Percentiles rank a stretch among this genome's conserved stretches.
These are phyloP conservation scores for Sycophila sp. DNA, from an alignment of 1,140 invertebrate genomes.

Conservation along the genomic window DNA sequence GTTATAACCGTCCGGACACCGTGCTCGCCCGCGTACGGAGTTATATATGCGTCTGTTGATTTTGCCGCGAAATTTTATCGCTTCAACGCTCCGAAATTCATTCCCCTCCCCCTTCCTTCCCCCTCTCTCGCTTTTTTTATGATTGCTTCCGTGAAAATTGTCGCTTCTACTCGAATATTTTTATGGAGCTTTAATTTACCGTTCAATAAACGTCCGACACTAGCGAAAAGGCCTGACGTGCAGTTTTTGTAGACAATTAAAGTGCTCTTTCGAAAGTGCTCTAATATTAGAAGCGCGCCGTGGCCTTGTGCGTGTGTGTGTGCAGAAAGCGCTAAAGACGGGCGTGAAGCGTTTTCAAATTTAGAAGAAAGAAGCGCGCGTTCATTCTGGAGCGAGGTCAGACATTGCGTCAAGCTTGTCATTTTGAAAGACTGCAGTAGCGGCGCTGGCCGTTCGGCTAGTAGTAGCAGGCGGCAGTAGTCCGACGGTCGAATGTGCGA, in stretches of 20 bases:
- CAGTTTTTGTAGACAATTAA: too few relatives aligned
- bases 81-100: neutral
- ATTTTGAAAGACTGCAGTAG: constrained; percentile 49
- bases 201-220: too few relatives aligned
- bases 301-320: too few relatives aligned
- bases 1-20: neutral
- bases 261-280: too few relatives aligned
- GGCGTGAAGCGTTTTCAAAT: constrained; percentile 3
- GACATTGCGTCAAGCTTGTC: constrained; percentile 40
- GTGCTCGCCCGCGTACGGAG: too few relatives aligned
- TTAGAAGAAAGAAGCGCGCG: constrained; percentile 12
- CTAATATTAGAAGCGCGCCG: too few relatives aligned
- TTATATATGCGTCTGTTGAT: constrained; percentile 19
- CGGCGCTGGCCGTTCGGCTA: neutral
- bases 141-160: neutral
- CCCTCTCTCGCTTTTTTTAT: too few relatives aligned
- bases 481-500: constrained; percentile 41
- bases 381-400: neutral
- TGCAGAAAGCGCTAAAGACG: neutral
- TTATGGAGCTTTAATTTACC: too few relatives aligned
- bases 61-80: neutral
- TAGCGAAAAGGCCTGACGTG: too few relatives aligned
- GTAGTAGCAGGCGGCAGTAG: constrained; percentile 39
- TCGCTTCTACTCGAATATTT: neutral
- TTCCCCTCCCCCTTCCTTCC: too few relatives aligned